These are phyloP conservation scores for Fregata magnificens DNA, from an alignment of 2,113 vertebrate genomes.

Conservation along the genomic window DNA sequence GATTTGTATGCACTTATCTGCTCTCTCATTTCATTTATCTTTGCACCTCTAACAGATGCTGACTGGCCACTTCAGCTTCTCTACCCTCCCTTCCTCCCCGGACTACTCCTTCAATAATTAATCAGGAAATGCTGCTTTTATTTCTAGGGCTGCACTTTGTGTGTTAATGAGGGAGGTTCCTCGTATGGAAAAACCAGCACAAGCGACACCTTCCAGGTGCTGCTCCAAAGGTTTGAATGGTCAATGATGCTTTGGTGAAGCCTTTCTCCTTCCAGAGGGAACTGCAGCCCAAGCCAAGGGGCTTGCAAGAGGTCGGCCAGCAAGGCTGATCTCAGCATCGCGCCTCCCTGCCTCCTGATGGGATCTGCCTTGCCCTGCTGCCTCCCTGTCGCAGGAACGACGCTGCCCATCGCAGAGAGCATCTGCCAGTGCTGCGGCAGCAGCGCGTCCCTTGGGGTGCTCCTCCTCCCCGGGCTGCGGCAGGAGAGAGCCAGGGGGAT, in stretches of 20 bases:
- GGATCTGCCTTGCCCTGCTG: background rate
- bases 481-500: background rate
- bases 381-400: background rate
- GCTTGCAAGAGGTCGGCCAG: background rate
- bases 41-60: conserved; percentile 6
- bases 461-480: background rate
- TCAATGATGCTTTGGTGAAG: background rate
- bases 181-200: background rate
- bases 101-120: conserved; percentile 2
- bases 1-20: conserved; percentile 16
- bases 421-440: background rate
- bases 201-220: background rate
- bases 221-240: background rate
- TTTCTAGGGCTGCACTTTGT: background rate
- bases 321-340: background rate
- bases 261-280: background rate
- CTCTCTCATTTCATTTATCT: conserved; percentile 18
- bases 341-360: accelerated
- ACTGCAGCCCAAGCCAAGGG: background rate
- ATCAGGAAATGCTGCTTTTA: background rate
- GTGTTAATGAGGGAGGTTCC: background rate
- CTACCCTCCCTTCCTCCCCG: background rate
- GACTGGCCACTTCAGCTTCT: conserved; percentile 6
- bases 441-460: background rate
- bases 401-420: accelerated